phyloP scores from a whole-genome alignment of 2,113 vertebrate genomes.

The Xenus cinereus region DNA sequence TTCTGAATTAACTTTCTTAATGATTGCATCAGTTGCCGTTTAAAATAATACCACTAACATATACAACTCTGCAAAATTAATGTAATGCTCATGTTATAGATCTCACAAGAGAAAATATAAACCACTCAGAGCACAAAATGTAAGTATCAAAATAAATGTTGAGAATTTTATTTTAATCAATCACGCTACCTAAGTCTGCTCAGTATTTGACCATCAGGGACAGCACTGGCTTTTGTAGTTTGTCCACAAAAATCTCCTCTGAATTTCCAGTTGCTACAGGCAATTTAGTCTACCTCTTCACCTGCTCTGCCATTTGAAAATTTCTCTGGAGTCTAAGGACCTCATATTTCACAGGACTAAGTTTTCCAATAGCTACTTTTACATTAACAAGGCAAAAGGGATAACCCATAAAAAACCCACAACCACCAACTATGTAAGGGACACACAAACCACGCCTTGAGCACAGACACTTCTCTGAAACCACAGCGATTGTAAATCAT shows the following conservation, averaged over 20 bases:
- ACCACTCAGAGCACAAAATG: not conserved
- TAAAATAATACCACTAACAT: not conserved
- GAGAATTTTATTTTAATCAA: not conserved
- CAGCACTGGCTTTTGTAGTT: not conserved
- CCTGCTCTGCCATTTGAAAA: not conserved
- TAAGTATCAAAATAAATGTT: not conserved
- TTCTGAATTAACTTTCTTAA: not conserved
- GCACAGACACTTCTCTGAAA: not conserved
- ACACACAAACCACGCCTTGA: not conserved
- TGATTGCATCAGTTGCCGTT: not conserved
- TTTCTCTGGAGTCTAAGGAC: not conserved
- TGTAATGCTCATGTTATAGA: not conserved
- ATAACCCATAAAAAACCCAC: not conserved
- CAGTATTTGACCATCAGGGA: not conserved
- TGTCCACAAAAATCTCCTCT: not conserved
- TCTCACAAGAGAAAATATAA: not conserved
- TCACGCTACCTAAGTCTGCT: not conserved
- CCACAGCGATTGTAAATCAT: not conserved
- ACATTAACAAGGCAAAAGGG: not conserved
- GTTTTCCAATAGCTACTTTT: not conserved
- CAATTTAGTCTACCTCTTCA: not conserved
- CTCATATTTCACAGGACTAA: not conserved
- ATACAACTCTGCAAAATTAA: not conserved
- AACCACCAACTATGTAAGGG: accelerated
- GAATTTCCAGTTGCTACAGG: not conserved